These are phyloP conservation scores for Xylocampa areola DNA, from an alignment of 2,888 invertebrate genomes.

Conservation along the genomic window DNA sequence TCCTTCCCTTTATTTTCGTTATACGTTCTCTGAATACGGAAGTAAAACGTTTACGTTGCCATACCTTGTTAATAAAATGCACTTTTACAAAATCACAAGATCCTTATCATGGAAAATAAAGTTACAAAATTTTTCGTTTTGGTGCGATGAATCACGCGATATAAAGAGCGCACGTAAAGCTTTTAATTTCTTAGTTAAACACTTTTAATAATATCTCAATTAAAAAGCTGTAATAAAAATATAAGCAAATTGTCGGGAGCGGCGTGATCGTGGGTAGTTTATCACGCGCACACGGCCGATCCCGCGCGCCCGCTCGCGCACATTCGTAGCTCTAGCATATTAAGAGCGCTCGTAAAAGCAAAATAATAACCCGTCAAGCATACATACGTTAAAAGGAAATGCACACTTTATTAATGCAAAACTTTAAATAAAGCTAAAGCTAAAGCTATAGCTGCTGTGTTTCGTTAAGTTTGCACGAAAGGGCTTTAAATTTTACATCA, in stretches of 20 bases:
- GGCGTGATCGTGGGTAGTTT: conserved; percentile 20
- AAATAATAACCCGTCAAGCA: conserved; percentile 45
- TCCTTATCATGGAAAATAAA: conserved; percentile 45
- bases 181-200: conserved; percentile 42
- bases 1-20: conserved; percentile 45
- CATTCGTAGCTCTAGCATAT: conserved; percentile 25
- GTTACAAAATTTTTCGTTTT: conserved; percentile 23
- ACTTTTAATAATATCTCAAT: conserved; percentile 51
- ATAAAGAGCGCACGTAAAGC: conserved; percentile 23
- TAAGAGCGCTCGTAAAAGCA: conserved; percentile 24
- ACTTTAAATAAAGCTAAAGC: conserved; percentile 26
- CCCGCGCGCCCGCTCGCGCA: conserved; percentile 4
- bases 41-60: conserved; percentile 47
- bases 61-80: conserved; percentile 51
- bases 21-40: conserved; percentile 51
- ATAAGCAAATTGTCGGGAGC: conserved; percentile 44
- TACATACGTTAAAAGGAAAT: conserved; percentile 34
- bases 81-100: conserved; percentile 44
- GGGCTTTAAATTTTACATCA: conserved; percentile 26
- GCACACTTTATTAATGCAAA: conserved; percentile 35
- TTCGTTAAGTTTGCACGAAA: conserved; percentile 12
- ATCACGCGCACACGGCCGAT: conserved; percentile 35
- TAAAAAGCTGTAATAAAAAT: conserved; percentile 47
- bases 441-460: conserved; percentile 3
- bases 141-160: conserved; percentile 44